Conservation (phyloP, 2,797 vertebrate genomes). For the Myotis myotis region DNA sequence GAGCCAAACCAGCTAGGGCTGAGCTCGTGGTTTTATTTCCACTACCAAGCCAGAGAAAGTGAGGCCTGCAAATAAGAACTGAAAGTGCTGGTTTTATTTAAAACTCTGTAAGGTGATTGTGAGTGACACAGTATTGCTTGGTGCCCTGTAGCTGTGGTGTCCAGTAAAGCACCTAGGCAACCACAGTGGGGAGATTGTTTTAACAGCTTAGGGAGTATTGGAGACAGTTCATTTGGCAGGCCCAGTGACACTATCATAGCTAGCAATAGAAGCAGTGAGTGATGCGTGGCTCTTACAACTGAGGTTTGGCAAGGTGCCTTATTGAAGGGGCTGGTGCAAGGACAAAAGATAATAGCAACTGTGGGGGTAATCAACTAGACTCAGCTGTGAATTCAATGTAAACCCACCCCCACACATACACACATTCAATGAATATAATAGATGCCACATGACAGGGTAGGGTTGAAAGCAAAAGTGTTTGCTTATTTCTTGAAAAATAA, state of each 20-base stretch:
- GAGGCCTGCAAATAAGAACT: not conserved
- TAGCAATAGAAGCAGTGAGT: not conserved
- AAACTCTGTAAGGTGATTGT: not conserved
- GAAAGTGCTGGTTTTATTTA: not conserved
- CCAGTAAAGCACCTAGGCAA: not conserved
- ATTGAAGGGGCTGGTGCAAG: not conserved
- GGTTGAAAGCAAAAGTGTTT: not conserved
- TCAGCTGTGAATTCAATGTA: not conserved
- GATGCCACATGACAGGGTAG: not conserved
- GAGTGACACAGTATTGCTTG: not conserved
- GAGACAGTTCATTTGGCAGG: not conserved
- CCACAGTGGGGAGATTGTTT: not conserved
- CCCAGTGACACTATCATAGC: not conserved
- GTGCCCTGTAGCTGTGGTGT: not conserved
- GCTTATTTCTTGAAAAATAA: not conserved
- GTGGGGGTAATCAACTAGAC: not conserved
- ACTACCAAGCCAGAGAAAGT: not conserved
- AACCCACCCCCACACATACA: not conserved
- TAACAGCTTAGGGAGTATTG: not conserved
- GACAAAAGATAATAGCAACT: not conserved
- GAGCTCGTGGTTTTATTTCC: constrained; percentile 35
- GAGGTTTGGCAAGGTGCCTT: not conserved
- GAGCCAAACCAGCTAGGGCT: not conserved
- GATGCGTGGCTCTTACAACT: not conserved
- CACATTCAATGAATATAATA: not conserved